These are phyloP conservation scores for Acanthococcus lagerstroemiae DNA, from an alignment of 2,888 invertebrate species.

Conservation along the genomic window DNA sequence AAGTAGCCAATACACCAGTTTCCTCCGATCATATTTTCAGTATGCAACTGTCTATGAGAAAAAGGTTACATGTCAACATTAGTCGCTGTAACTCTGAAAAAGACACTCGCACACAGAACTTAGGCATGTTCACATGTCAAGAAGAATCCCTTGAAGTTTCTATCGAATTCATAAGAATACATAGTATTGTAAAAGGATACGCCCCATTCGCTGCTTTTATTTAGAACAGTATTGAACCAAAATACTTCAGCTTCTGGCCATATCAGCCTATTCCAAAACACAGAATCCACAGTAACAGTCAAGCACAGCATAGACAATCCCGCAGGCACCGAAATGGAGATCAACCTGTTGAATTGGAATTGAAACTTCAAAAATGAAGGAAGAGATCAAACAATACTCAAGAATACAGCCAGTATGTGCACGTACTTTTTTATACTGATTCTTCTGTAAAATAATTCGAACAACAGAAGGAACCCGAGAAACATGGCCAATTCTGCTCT, in stretches of 20 bases:
- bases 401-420: constrained; percentile 11
- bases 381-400: not conserved
- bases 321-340: constrained; percentile 61
- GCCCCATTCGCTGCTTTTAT: constrained; percentile 93
- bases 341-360: constrained; percentile 47
- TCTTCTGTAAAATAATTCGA: constrained; percentile 63
- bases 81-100: too few relatives aligned
- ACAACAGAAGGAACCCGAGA: constrained; percentile 71
- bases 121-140: too few relatives aligned
- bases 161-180: too few relatives aligned
- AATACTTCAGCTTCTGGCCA: constrained; percentile 99
- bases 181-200: constrained; percentile 67
- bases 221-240: constrained; percentile 87
- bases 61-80: too few relatives aligned
- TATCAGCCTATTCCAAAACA: constrained; percentile 78
- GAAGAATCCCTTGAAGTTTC: too few relatives aligned
- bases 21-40: too few relatives aligned
- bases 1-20: too few relatives aligned
- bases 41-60: too few relatives aligned
- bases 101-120: too few relatives aligned
- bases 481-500: constrained; percentile 79
- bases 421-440: constrained; percentile 43
- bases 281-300: constrained; percentile 75
- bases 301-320: constrained; percentile 56
- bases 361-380: constrained; percentile 7